Evolutionary conservation across 2,888 invertebrate genomes (phyloP), one percentile per base, ranked within the genome.

Genomic region (Beris chalybata): DNA sequence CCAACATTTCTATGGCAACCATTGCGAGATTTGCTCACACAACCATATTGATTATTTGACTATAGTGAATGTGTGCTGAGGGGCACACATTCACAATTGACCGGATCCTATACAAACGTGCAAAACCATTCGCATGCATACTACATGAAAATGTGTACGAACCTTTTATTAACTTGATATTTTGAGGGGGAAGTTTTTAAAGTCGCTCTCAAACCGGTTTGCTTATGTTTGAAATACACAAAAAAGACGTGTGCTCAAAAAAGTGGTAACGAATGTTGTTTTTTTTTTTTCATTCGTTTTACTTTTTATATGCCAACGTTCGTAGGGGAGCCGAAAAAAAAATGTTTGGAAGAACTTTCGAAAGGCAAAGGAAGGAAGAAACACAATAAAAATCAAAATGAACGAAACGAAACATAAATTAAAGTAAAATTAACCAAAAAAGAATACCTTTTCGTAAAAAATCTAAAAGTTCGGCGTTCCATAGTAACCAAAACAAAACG

Each of bases 371-470:
- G 79, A 75, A 75, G n/a, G n/a, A n/a, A n/a, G n/a, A n/a, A 77
- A 81, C 82, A 80, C 83, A 38, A 38, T 50, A 22, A 32, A 82
- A 55, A 22, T 5, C 1, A 82, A 82, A 82, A 83, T 72, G 81
- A 82, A 82, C 77, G 81, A 82, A 82, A 82, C 79, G 75, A 75
- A 77, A 81, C 82, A 80, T 83, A 38, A 38, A 61, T 43, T 50
- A 82, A 55, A 22, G 38, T 38, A 82, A 82, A 82, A 83, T 72
- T 81, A 82, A 82, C 77, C 81, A 82, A 82, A 83, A 77, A 80
- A 84, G 86, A 87, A 87, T 87, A 89, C 89, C 89, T 89, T 88
- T 89, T 89, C 82, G 88, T 88, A 87, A 86, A 88, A 86, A 89
- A 89, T 85, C 87, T 88, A 85, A 86, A 87, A 85, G 87, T 86